These are phyloP conservation scores for Brachypterus glaber DNA, from an alignment of 2,888 invertebrate species.

Conservation along the genomic window DNA sequence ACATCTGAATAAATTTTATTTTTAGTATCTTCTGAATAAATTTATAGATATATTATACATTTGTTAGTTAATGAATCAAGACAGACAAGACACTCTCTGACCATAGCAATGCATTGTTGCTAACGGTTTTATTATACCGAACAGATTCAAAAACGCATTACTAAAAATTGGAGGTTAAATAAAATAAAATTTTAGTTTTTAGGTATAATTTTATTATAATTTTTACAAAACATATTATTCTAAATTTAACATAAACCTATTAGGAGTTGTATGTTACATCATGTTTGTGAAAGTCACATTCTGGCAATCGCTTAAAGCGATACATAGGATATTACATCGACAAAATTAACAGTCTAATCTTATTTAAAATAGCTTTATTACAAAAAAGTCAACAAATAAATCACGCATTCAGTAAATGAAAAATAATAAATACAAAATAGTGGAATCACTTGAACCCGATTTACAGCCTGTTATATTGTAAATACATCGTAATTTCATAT, in stretches of 20 bases:
- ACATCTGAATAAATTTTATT: too few relatives aligned
- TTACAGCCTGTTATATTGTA: conserved; percentile 15
- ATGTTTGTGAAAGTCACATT: conserved; percentile 6
- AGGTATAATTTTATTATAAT: conserved; percentile 17
- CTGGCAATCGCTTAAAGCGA: too few relatives aligned
- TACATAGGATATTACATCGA: conserved; percentile 13
- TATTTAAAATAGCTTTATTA: conserved; percentile 30
- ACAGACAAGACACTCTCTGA: too few relatives aligned
- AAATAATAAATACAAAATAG: conserved; percentile 36
- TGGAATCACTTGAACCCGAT: conserved; percentile 31
- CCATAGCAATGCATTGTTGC: too few relatives aligned
- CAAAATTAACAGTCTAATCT: conserved; percentile 32
- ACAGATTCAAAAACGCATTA: too few relatives aligned
- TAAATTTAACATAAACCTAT: conserved; percentile 26
- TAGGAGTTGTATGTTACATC: conserved; percentile 20
- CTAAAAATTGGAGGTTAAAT: too few relatives aligned
- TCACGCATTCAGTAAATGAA: conserved; percentile 37
- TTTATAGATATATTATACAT: too few relatives aligned
- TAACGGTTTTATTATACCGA: too few relatives aligned
- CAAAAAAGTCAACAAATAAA: conserved; percentile 35
- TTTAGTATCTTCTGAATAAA: too few relatives aligned
- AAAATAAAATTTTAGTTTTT: conserved; percentile 8
- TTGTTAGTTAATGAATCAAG: too few relatives aligned
- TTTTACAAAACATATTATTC: conserved; percentile 20
- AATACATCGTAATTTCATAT: too few relatives aligned